phyloP scores from a whole-genome alignment of 2,113 vertebrate genomes.

The Donacobius atricapilla region DNA sequence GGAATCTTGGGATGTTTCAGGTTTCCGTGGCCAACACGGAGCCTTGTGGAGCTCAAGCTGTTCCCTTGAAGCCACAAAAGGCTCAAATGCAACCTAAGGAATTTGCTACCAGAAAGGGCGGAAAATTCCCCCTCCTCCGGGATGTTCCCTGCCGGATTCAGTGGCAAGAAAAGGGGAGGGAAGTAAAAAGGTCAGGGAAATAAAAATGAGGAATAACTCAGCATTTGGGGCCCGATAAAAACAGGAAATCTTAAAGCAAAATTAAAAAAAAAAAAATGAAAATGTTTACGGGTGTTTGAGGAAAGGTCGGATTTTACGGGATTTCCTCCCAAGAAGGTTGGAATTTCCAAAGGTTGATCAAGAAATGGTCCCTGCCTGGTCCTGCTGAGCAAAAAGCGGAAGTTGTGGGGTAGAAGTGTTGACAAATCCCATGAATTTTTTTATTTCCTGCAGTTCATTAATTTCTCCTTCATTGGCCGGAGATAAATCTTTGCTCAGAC shows the following conservation, averaged over 20 bases:
- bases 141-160: not conserved
- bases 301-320: slow-evolving; percentile 7
- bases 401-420: accelerated
- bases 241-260: not conserved
- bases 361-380: not conserved
- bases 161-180: not conserved
- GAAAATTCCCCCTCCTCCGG: not conserved
- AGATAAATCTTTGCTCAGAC: not conserved
- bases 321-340: not conserved
- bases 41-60: slow-evolving; percentile 1
- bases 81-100: slow-evolving; percentile 25
- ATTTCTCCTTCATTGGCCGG: not conserved
- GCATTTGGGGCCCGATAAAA: not conserved
- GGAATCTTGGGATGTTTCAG: slow-evolving; percentile 38
- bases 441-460: not conserved
- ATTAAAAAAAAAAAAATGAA: not conserved
- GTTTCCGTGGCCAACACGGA: slow-evolving; percentile 38
- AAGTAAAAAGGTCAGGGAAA: not conserved
- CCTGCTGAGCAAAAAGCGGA: not conserved
- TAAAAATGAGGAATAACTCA: not conserved
- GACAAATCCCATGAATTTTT: not conserved
- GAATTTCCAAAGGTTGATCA: not conserved
- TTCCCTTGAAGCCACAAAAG: slow-evolving; percentile 45
- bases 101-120: slow-evolving; percentile 29
- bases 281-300: not conserved